These are phyloP conservation scores for Euproctis similis DNA, from an alignment of 2,888 invertebrate genomes.

Conservation along the genomic window DNA sequence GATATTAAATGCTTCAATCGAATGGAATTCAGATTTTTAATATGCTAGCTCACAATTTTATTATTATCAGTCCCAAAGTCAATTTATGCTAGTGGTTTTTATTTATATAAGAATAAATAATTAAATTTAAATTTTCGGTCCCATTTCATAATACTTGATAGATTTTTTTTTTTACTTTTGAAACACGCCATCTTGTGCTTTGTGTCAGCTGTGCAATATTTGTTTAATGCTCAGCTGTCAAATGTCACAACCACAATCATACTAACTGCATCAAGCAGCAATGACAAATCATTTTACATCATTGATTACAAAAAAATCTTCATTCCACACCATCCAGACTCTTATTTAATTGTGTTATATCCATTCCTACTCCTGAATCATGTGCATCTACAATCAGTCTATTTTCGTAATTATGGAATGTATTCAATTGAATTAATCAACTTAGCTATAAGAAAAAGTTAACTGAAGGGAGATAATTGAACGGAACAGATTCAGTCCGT, in stretches of 20 bases:
- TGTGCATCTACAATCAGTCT: slow-evolving; percentile 56
- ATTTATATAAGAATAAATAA: slow-evolving; percentile 38
- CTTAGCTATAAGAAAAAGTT: slow-evolving; percentile 6
- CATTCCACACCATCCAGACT: no score
- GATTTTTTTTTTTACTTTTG: slow-evolving; percentile 24
- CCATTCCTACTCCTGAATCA: no score
- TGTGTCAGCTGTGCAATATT: slow-evolving; percentile 6
- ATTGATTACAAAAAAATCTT: no score
- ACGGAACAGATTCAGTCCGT: no score
- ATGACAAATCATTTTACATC: no score
- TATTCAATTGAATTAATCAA: slow-evolving; percentile 23
- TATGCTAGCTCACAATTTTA: slow-evolving; percentile 39
- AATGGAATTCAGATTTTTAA: slow-evolving; percentile 18
- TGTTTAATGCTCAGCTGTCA: slow-evolving; percentile 13
- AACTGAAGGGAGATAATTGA: slow-evolving; percentile 9
- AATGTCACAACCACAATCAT: slow-evolving; percentile 19
- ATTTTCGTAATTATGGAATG: slow-evolving; percentile 50
- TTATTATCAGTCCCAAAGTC: slow-evolving; percentile 54
- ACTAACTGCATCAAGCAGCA: slow-evolving; percentile 7
- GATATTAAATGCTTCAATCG: slow-evolving; percentile 5
- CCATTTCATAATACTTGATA: slow-evolving; percentile 57
- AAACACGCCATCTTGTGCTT: slow-evolving; percentile 7
- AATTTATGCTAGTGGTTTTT: slow-evolving; percentile 44
- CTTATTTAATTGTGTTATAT: no score
- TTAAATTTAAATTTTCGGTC: slow-evolving; percentile 54